These are phyloP conservation scores for Reticulitermes speratus DNA, from an alignment of 1,140 invertebrate genomes.

Conservation along the genomic window DNA sequence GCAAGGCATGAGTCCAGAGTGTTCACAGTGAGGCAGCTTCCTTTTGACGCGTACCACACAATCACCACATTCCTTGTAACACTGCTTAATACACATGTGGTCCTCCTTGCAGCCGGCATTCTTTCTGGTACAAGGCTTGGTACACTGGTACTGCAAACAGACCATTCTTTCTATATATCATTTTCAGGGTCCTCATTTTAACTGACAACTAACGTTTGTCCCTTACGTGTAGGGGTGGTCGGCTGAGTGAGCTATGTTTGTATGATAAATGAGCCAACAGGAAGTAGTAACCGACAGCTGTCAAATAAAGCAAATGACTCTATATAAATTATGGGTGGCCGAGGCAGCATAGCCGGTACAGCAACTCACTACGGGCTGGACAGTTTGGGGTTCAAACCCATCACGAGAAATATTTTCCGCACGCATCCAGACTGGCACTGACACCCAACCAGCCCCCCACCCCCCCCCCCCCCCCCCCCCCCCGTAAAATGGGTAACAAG, in stretches of 20 bases:
- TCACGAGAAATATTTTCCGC: too few relatives aligned
- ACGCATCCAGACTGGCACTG: too few relatives aligned
- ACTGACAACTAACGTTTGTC: neutral
- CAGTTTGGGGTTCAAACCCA: too few relatives aligned
- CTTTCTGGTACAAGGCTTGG: slow-evolving; percentile 48
- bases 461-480: too few relatives aligned
- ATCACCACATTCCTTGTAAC: slow-evolving; percentile 52
- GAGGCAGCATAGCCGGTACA: too few relatives aligned
- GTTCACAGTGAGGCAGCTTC: slow-evolving; percentile 45
- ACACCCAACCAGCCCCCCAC: too few relatives aligned
- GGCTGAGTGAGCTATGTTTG: neutral
- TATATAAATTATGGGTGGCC: too few relatives aligned
- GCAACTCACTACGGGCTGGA: too few relatives aligned
- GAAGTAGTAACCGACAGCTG: too few relatives aligned
- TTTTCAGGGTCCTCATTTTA: neutral
- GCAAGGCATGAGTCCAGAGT: slow-evolving; percentile 47
- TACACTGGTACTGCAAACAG: slow-evolving; percentile 52
- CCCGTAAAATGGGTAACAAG: too few relatives aligned
- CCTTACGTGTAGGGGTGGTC: neutral
- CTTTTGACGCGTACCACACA: slow-evolving; percentile 48
- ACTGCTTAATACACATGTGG: slow-evolving; percentile 52
- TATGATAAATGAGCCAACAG: too few relatives aligned
- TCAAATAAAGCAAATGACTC: too few relatives aligned
- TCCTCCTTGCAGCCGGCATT: slow-evolving; percentile 48
- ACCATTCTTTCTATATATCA: neutral